Percentiles rank a stretch among this genome's conserved stretches.
These are phyloP conservation scores for Parelbella ahira DNA, from an alignment of 2,888 invertebrate species.

Conservation along the genomic window DNA sequence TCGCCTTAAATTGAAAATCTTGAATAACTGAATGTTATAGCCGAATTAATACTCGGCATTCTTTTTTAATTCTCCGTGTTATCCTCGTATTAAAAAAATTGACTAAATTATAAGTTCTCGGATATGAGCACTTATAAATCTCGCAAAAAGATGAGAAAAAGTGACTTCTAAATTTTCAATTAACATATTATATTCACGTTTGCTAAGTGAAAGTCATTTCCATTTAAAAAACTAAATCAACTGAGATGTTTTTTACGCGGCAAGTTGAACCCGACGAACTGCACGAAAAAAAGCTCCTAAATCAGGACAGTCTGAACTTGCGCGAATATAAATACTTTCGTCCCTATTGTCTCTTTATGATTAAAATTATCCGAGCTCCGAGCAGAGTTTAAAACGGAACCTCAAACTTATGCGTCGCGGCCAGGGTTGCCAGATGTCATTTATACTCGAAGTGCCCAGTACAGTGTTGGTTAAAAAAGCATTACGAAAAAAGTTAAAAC, in stretches of 20 bases:
- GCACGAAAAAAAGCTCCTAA: slow-evolving; percentile 47
- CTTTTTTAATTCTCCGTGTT: slow-evolving; percentile 29
- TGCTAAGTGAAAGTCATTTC: too few relatives aligned
- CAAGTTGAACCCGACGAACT: slow-evolving; percentile 31
- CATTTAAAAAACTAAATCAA: slow-evolving; percentile 8
- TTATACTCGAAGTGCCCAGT: too few relatives aligned
- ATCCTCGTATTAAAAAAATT: too few relatives aligned
- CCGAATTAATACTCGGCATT: slow-evolving; percentile 43
- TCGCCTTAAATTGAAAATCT: slow-evolving; percentile 68
- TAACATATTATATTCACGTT: too few relatives aligned
- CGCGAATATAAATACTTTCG: slow-evolving; percentile 46
- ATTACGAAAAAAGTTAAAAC: too few relatives aligned
- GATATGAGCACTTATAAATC: not conserved
- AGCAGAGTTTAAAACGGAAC: slow-evolving; percentile 65
- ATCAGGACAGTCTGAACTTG: slow-evolving; percentile 54
- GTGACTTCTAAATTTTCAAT: too few relatives aligned
- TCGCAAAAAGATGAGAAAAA: too few relatives aligned
- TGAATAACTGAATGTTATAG: slow-evolving; percentile 69
- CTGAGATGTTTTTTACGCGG: slow-evolving; percentile 7
- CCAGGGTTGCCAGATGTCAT: slow-evolving; percentile 1
- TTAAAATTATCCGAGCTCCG: slow-evolving; percentile 60
- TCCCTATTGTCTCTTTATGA: slow-evolving; percentile 70
- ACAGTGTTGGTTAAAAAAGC: too few relatives aligned
- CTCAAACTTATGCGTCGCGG: slow-evolving; percentile 63
- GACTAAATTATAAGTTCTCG: not conserved